A percentile compares a stretch with the other conserved stretches of the same genome.
Conservation (phyloP, 2,797 vertebrate genomes). For the Enteromius treurensis region DNA sequence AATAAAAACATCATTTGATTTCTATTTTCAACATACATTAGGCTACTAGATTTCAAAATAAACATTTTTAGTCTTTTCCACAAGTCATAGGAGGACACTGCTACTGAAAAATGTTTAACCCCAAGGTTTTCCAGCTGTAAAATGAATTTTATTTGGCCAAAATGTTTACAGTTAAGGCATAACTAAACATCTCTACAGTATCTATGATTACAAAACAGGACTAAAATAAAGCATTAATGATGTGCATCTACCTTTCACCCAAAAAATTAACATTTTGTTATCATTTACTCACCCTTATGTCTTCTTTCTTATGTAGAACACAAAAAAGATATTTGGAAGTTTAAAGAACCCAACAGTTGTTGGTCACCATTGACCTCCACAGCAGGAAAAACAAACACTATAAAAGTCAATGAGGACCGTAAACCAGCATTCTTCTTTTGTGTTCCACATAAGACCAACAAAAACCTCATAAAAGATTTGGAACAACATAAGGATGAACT, state of each 20-base stretch:
- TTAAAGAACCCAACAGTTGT: not conserved
- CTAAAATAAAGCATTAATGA: not conserved
- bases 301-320: not conserved
- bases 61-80: not conserved
- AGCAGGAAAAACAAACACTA: not conserved
- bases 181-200: not conserved
- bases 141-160: not conserved
- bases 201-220: not conserved
- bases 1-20: not conserved
- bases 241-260: not conserved
- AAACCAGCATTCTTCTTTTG: not conserved
- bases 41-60: not conserved
- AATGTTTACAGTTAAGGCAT: not conserved
- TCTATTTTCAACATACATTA: slow-evolving; percentile 1
- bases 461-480: not conserved
- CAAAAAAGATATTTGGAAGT: not conserved
- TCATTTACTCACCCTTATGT: not conserved
- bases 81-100: not conserved
- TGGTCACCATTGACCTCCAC: not conserved
- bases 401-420: not conserved
- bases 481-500: not conserved
- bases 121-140: not conserved
- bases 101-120: not conserved
- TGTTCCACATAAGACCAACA: not conserved
- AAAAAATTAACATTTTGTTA: not conserved